Conservation (phyloP, 2,797 vertebrate species). For the Pygocentrus nattereri region DNA sequence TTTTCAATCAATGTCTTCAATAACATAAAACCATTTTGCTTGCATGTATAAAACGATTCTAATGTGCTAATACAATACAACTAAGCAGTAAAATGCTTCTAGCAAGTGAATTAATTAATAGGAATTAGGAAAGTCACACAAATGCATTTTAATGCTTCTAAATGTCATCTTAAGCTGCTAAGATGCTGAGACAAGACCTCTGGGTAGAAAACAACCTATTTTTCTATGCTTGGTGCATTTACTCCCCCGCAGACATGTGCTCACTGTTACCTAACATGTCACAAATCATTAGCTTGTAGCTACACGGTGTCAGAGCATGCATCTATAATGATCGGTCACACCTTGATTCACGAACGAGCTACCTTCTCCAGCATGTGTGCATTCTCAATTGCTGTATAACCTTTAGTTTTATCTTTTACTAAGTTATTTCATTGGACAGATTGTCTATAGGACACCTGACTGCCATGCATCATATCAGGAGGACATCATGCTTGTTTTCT, state of each 20-base stretch:
- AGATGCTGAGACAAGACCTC: slow-evolving; percentile 11
- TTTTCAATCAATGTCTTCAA: too few species aligned
- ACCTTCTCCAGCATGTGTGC: slow-evolving; percentile 69
- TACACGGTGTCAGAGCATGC: slow-evolving; percentile 46
- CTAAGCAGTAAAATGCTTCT: not conserved
- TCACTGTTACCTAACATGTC: slow-evolving; percentile 12
- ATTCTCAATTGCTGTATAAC: slow-evolving; percentile 77
- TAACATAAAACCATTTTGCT: too few species aligned
- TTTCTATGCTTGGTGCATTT: slow-evolving; percentile 16
- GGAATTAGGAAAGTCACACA: not conserved
- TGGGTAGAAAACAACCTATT: slow-evolving; percentile 1
- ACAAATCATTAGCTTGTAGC: slow-evolving; percentile 15
- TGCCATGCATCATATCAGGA: slow-evolving; percentile 73
- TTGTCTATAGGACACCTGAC: slow-evolving; percentile 73
- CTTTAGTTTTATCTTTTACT: slow-evolving; percentile 82
- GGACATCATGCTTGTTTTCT: slow-evolving; percentile 42
- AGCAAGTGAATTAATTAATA: not conserved
- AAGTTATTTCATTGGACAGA: slow-evolving; percentile 74
- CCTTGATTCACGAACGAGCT: slow-evolving; percentile 75
- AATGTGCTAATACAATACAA: not conserved
- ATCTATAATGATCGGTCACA: slow-evolving; percentile 73
- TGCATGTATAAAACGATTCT: not conserved
- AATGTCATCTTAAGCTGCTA: not conserved
- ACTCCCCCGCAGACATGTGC: slow-evolving; percentile 24
- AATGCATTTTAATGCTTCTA: slow-evolving; percentile 6